Evolutionary conservation across 2,888 invertebrate genomes (phyloP).

Genomic region (Pyrrhosoma nymphula): DNA sequence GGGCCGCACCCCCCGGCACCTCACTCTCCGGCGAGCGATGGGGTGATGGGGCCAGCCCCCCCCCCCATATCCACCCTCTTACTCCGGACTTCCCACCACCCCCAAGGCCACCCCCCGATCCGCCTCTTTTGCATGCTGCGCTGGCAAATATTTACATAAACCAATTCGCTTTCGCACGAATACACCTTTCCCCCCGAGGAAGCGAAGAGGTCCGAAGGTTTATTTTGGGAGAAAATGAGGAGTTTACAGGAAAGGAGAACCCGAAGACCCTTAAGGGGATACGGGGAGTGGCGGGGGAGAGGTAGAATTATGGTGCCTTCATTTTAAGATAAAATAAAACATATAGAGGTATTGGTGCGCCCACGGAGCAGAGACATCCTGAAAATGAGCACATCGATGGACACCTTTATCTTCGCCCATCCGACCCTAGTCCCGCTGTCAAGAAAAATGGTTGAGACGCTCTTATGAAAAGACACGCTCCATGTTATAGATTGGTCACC

Average conservation of each 20-base stretch:
- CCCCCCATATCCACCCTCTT: neutral
- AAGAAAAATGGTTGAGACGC: neutral
- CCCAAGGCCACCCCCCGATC: too few species aligned
- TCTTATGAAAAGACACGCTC: neutral
- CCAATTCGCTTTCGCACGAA: conserved; percentile 27
- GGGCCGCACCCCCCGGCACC: neutral
- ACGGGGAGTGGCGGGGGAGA: neutral
- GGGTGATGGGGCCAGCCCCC: too few species aligned
- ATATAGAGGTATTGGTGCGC: neutral
- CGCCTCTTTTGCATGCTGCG: neutral
- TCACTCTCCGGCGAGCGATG: too few species aligned
- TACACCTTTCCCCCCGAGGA: neutral
- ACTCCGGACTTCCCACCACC: neutral
- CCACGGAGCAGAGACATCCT: neutral
- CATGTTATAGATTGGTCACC: too few species aligned
- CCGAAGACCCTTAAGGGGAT: neutral
- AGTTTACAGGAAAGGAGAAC: neutral
- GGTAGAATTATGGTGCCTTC: neutral
- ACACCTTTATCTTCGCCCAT: neutral
- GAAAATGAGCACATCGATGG: neutral
- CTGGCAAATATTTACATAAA: conserved; percentile 32
- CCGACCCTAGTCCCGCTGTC: neutral
- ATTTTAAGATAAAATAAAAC: neutral
- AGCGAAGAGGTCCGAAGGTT: conserved; percentile 5
- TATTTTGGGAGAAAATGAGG: conserved; percentile 16